Evolutionary conservation across 2,888 invertebrate genomes (phyloP), one percentile per base, ranked within the genome.

Genomic region (Cybosia mesomella): DNA sequence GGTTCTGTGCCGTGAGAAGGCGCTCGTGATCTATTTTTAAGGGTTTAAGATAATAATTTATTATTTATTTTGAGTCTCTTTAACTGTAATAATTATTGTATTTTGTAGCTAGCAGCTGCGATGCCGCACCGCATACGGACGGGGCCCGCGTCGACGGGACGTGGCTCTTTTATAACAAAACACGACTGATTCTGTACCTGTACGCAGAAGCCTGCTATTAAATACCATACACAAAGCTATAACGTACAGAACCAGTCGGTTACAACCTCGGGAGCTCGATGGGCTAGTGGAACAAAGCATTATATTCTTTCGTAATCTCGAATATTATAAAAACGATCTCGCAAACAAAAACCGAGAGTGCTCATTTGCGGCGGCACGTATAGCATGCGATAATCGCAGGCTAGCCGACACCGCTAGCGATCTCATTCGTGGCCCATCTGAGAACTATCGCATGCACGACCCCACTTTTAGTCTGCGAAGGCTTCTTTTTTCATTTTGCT

Each of bases 1-100:
- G 94, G 93, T 91, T 90, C 91, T 91, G 93, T 91, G 91, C 94
- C 94, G 94, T 92, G 92, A 93, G 94, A 93, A 92, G 94, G 94
- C 95, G 93, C 94, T 94, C 95, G 95, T 95, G 94, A 94, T 95
- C 94, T 95, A 95, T 94, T 92, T 93, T 95, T 94, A 94, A 94
- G 94, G 91, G 89, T 93, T 93, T 94, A 95, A 94, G 94, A 91
- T 95, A 95, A 94, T 95, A 95, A 95, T 94, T 95, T 95, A 95
- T 95, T 95, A 95, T 95, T 95, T 95, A 95, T 95, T 95, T 93
- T 91, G 94, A 95, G 94, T 94, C 94, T 95, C 94, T 93, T 92
- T 94, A 93, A 93, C 91, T 94, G 86, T 94, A 92, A 91, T 91
- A 89, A 92, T 92, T 90, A 89, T 91, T 89, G 92, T 90, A 89